Conservation (phyloP, 2,888 invertebrate genomes). For the Leptinotarsa peninsularis region DNA sequence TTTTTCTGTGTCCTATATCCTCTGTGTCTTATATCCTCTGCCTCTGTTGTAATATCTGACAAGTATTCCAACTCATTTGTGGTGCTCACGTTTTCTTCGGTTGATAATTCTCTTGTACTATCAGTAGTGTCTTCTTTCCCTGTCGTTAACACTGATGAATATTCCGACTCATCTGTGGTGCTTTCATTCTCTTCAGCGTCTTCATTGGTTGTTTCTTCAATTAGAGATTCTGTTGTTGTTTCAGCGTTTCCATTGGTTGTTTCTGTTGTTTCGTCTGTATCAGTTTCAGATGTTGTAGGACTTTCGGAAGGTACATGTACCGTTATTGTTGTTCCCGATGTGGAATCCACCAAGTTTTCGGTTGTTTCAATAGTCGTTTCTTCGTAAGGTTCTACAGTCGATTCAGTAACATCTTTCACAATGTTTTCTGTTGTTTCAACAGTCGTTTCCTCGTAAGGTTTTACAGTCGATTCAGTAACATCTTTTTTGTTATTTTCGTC, state of each 20-base stretch:
- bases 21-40: not conserved
- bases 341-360: no score
- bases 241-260: not conserved
- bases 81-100: slow-evolving; percentile 4
- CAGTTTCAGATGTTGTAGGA: not conserved
- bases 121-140: not conserved
- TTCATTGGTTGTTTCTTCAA: not conserved
- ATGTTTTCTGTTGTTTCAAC: not conserved
- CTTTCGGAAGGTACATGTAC: not conserved
- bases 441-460: not conserved
- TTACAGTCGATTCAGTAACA: not conserved
- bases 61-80: not conserved
- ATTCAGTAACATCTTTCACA: no score
- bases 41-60: not conserved
- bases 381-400: not conserved
- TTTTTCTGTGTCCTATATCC: not conserved
- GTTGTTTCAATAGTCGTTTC: not conserved
- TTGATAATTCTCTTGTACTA: not conserved
- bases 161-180: not conserved
- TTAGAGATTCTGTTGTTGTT: slow-evolving; percentile 1
- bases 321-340: not conserved
- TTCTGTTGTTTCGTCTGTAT: not conserved
- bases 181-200: not conserved
- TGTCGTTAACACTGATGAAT: not conserved
- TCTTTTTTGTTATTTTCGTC: no score